A percentile compares a stretch with the other conserved stretches of the same genome.
phyloP scores from a whole-genome alignment of 2,888 invertebrate species.

The Orgyia antiqua region DNA sequence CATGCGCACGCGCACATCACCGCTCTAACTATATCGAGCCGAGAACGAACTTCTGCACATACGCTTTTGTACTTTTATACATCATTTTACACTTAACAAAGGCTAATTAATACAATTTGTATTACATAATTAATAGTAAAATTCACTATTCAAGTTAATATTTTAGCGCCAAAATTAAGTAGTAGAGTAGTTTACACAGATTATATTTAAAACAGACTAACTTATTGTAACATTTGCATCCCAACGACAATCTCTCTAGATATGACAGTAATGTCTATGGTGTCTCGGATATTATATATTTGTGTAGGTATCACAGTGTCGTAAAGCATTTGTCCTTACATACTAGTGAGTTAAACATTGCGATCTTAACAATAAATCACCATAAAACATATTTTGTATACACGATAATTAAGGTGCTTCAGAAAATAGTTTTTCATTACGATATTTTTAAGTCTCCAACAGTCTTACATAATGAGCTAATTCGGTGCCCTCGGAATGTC shows the following conservation, averaged over 20 bases:
- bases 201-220: slow-evolving; percentile 40
- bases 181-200: no score
- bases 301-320: slow-evolving; percentile 75
- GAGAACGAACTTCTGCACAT: slow-evolving; percentile 71
- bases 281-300: slow-evolving; percentile 63
- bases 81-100: slow-evolving; percentile 30
- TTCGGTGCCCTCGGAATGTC: slow-evolving; percentile 71
- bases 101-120: no score
- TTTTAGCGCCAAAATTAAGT: no score
- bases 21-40: slow-evolving; percentile 50
- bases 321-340: slow-evolving; percentile 77
- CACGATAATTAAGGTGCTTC: slow-evolving; percentile 61
- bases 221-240: slow-evolving; percentile 39
- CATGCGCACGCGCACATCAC: slow-evolving; percentile 26
- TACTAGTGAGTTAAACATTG: slow-evolving; percentile 73
- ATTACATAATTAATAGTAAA: no score
- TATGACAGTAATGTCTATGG: slow-evolving; percentile 54
- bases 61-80: slow-evolving; percentile 66
- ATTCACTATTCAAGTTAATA: no score
- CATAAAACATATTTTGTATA: slow-evolving; percentile 69
- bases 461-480: slow-evolving; percentile 75
- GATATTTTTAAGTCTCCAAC: slow-evolving; percentile 66
- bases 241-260: slow-evolving; percentile 33
- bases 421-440: slow-evolving; percentile 68
- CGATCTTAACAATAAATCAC: slow-evolving; percentile 73